Evolutionary conservation across 1,140 invertebrate genomes (phyloP), one percentile per base, ranked within the genome.

Genomic region (Drosophila erecta): DNA sequence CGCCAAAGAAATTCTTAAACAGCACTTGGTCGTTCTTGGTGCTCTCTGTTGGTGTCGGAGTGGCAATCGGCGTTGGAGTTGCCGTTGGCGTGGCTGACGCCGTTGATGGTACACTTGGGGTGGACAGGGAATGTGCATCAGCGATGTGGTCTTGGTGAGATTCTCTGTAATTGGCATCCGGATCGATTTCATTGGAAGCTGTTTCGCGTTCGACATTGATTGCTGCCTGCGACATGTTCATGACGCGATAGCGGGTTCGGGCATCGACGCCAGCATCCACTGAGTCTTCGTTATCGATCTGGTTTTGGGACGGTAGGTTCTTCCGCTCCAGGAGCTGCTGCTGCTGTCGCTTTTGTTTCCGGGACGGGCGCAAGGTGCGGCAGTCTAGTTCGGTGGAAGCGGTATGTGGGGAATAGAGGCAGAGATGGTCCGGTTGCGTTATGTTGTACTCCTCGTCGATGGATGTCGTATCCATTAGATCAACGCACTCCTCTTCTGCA

Each of bases 1-100:
- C 91, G 4, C 92, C 92, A 46, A 92, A 92, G 54, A 92, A 92
- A 41, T 90, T 92, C 49, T 92, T 92, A 14, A 92, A 92, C 5
- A 92, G 59, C 57, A 92, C 81, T 22, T 81, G 74, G 61, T 92
- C 91, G 43, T 90, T 83, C 47, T 91, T 92, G 14, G 76, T 74
- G 60, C 65, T 83, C 43, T 90, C 87, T 4, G 75, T 86, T 43
- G 83, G 77, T n/a, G 86, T 85, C 41, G 69, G 67, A 11, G 85
- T 71, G n/a, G 61, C 44, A 15, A 57, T 40, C 17, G 76, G 59
- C 4, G 87, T 84, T n/a, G 77, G 57, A 10, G 66, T 67, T 5
- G 57, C 64, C 11, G 60, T 50, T 10, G 64, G 53, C 30, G 74
- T 64, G 22, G 67, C 60, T 12, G 86, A 54, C 5, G 87, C 57